A percentile compares a stretch with the other conserved stretches of the same genome.
Evolutionary conservation across 2,888 invertebrate species (phyloP).

Genomic region (Sylvicola fuscatus): DNA sequence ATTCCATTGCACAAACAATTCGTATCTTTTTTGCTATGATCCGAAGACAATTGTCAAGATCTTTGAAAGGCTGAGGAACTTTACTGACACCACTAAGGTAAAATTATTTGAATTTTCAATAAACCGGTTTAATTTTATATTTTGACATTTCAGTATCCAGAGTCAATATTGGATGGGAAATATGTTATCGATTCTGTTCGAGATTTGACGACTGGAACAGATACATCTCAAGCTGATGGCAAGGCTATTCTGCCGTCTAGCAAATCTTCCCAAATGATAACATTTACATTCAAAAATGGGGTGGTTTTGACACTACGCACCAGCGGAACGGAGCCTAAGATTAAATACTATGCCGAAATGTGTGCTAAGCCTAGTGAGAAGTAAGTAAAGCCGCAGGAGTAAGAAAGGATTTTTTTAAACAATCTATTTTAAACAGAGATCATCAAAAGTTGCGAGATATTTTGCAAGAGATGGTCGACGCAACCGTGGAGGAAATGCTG

Average conservation of each 20-base stretch:
- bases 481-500: constrained; percentile 58
- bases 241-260: constrained; percentile 49
- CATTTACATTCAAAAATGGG: constrained; percentile 75
- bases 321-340: constrained; percentile 97
- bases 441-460: constrained; percentile 36
- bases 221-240: constrained; percentile 45
- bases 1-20: constrained; percentile 68
- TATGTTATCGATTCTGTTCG: constrained; percentile 48
- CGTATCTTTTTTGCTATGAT: constrained; percentile 78
- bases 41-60: constrained; percentile 43
- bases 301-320: constrained; percentile 76
- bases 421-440: constrained; percentile 21
- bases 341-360: constrained; percentile 95
- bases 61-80: constrained; percentile 67
- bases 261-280: constrained; percentile 72
- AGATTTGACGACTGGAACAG: constrained; percentile 69
- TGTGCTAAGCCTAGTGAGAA: constrained; percentile 43
- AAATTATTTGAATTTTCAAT: constrained; percentile 15
- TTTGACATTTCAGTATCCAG: constrained; percentile 45
- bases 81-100: constrained; percentile 36
- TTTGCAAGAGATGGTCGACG: constrained; percentile 52
- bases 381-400: constrained; percentile 24
- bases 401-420: background rate
- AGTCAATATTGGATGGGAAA: constrained; percentile 35
- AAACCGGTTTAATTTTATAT: constrained; percentile 1